Base-by-base conservation (phyloP, 2,797 vertebrate species). In the Sebastes matsubarae region DNA sequence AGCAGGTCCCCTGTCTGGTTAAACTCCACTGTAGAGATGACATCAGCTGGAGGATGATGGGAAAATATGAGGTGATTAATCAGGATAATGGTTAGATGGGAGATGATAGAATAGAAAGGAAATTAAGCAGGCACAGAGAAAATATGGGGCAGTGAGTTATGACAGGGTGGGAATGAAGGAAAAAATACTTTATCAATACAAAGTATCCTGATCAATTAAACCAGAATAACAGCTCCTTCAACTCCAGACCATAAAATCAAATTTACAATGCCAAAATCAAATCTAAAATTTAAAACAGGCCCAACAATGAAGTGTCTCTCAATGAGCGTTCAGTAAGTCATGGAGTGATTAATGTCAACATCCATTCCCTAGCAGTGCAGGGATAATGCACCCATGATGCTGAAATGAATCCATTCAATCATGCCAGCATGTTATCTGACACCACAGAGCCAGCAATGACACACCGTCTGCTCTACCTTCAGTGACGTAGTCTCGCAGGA, bases 1-100 rank as follows among this genome's bases (percentile, higher is more conserved):
- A 99, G 95, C 88, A 99, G 95, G 94, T 99, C 97, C 91, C 98
- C 98, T 2, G 98, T 99, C 94, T 99, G 98, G 96, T 98, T 99
- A 93, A 99, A 99, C 93, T 99, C 98, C 87, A 99, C 98, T 32
- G 98, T 99, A 92, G 98, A 99, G 96, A 99, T 99, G 95, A 99
- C 97, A 95, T 99, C 98, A 96, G 98, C 98, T 99, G 87, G 25
- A 86, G 68, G 24, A 75, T 4, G 30, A 75, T 4, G 34, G n/a
- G 20, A 30, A 81, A 64, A 76, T 72, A 1, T 11, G 18, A 68
- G 10, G 27, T 3, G 71, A 66, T 81, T 61, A 68, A 25, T 52
- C 1, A 7, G 14, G 9, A 75, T 60, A 64, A 68, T 46, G 6
- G 42, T 69, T 9, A n/a, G 30, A 52, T 55, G 30, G 10, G 5